These are phyloP conservation scores for Dendrocincla fuliginosa DNA, from an alignment of 2,797 vertebrate species.

Conservation along the genomic window DNA sequence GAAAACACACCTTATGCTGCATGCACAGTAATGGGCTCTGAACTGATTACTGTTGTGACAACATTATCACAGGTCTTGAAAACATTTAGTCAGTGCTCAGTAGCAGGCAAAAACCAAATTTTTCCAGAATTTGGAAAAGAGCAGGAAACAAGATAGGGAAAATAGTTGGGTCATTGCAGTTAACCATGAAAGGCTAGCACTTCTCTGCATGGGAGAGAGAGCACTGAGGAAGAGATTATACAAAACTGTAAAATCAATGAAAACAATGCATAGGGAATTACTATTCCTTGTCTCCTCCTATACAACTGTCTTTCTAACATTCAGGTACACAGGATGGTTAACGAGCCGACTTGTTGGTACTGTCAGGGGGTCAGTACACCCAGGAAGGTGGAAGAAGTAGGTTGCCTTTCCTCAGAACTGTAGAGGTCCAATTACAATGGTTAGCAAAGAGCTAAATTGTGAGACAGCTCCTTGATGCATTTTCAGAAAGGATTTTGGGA, in stretches of 20 bases:
- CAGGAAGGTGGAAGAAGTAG: not conserved
- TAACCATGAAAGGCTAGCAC: not conserved
- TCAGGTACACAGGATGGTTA: not conserved
- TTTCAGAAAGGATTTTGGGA: not conserved
- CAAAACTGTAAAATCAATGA: not conserved
- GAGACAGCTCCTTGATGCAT: not conserved
- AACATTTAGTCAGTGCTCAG: not conserved
- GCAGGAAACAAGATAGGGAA: not conserved
- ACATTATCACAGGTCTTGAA: not conserved
- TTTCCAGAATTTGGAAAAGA: not conserved
- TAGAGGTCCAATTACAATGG: not conserved
- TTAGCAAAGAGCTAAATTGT: not conserved
- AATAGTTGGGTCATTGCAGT: not conserved
- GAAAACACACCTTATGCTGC: not conserved
- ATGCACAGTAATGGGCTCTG: not conserved
- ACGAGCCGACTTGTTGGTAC: not conserved
- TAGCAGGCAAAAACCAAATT: not conserved
- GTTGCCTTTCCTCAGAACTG: not conserved
- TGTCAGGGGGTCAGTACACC: not conserved
- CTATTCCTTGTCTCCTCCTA: not conserved
- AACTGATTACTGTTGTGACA: not conserved
- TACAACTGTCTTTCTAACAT: not conserved
- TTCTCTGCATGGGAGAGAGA: not conserved
- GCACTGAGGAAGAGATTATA: not conserved
- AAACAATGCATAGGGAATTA: not conserved